Conservation (phyloP, 2,797 vertebrate species). For the Malurus splendens region DNA sequence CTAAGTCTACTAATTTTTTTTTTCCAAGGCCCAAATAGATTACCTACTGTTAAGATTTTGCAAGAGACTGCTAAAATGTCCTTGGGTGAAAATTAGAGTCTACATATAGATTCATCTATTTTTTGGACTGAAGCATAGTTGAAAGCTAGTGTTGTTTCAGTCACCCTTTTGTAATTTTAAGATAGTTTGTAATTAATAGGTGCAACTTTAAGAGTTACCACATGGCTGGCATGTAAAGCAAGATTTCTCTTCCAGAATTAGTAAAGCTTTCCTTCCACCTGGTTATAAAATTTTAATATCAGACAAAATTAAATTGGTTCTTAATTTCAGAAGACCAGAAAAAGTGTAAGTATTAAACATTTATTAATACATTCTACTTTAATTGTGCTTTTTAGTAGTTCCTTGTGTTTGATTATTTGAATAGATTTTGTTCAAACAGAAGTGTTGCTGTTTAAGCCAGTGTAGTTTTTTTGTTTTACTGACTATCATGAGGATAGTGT, state of each 20-base stretch:
- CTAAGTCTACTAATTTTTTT: background rate
- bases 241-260: conserved; percentile 24
- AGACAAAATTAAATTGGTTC: conserved; percentile 34
- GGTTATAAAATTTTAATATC: conserved; percentile 51
- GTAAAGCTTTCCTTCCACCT: conserved; percentile 33
- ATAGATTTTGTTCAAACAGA: conserved; percentile 32
- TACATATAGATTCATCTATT: conserved; percentile 5
- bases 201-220: conserved; percentile 49
- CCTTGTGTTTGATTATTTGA: conserved; percentile 37
- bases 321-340: conserved; percentile 36
- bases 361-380: conserved; percentile 45
- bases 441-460: conserved; percentile 10
- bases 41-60: conserved; percentile 21
- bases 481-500: background rate
- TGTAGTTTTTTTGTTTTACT: conserved; percentile 18
- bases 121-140: background rate
- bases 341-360: conserved; percentile 50
- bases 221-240: conserved; percentile 39
- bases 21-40: conserved; percentile 9
- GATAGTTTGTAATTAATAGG: conserved; percentile 25
- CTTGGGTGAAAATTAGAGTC: conserved; percentile 2
- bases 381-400: conserved; percentile 41
- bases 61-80: conserved; percentile 2
- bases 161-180: conserved; percentile 24
- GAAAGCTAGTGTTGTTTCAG: conserved; percentile 3